A percentile compares a stretch with the other conserved stretches of the same genome.
Conservation (phyloP, 2,113 vertebrate species). For the Heterotis niloticus region DNA sequence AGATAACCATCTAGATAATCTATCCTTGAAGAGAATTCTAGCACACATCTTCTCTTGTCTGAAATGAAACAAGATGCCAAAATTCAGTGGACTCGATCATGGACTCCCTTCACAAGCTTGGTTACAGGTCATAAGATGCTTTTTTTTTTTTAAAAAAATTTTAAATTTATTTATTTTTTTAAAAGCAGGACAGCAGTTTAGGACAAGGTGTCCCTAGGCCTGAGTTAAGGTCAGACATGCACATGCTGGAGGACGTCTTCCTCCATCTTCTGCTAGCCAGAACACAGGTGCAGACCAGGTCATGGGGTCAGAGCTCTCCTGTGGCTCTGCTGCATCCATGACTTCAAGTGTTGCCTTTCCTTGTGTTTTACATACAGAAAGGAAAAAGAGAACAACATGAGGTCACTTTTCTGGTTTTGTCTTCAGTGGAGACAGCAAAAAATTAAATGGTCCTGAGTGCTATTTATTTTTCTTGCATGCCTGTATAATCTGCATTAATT, state of each 20-base stretch:
- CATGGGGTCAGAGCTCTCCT: background rate
- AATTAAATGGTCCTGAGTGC: background rate
- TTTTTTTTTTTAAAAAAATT: too few species aligned
- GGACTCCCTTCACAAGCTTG: background rate
- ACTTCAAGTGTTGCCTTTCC: too few species aligned
- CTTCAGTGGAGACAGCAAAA: too few species aligned
- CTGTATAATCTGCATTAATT: too few species aligned
- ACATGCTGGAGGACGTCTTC: background rate
- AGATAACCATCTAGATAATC: background rate
- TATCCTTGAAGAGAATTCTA: background rate
- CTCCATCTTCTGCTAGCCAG: background rate
- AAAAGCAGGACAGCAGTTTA: too few species aligned
- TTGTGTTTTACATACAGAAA: too few species aligned
- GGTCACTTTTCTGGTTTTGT: too few species aligned
- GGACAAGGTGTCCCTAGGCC: too few species aligned
- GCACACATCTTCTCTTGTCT: background rate
- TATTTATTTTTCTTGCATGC: background rate
- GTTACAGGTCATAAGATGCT: background rate
- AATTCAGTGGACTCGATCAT: background rate
- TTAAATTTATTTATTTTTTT: too few species aligned
- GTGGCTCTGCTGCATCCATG: background rate
- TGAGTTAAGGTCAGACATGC: background rate
- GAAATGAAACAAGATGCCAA: background rate
- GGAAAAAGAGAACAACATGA: too few species aligned
- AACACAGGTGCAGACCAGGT: background rate